A percentile compares a stretch with the other conserved stretches of the same genome.
These are phyloP conservation scores for Crocuta crocuta DNA, from an alignment of 2,113 vertebrate genomes.

Conservation along the genomic window DNA sequence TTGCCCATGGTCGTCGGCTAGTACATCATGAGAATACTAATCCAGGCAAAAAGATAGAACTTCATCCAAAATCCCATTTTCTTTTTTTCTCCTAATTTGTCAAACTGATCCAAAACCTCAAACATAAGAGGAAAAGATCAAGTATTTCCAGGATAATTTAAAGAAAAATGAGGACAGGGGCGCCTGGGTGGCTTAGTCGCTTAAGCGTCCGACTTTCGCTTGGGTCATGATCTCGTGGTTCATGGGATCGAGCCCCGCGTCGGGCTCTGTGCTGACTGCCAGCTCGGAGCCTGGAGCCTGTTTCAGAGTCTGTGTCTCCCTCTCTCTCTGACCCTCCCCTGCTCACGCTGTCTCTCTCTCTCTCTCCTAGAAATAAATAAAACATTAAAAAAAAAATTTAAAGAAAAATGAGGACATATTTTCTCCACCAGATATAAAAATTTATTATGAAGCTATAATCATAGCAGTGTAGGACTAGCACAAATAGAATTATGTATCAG, in stretches of 20 bases:
- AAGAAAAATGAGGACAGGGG: background rate
- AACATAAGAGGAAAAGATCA: background rate
- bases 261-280: no score
- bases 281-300: no score
- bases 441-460: background rate
- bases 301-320: no score
- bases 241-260: no score
- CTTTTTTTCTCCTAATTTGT: background rate
- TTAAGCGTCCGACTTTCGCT: no score
- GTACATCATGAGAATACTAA: background rate
- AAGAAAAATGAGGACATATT: background rate
- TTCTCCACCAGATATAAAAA: background rate
- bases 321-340: no score
- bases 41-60: background rate
- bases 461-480: background rate
- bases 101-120: conserved; percentile 2
- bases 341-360: no score
- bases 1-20: rapidly evolving
- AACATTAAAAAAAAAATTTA: no score
- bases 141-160: background rate
- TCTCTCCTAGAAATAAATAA: no score
- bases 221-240: no score
- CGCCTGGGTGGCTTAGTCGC: no score
- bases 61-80: background rate
- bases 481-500: background rate